These are phyloP conservation scores for Pyrocephalus nanus DNA, from an alignment of 2,797 vertebrate species.

Conservation along the genomic window DNA sequence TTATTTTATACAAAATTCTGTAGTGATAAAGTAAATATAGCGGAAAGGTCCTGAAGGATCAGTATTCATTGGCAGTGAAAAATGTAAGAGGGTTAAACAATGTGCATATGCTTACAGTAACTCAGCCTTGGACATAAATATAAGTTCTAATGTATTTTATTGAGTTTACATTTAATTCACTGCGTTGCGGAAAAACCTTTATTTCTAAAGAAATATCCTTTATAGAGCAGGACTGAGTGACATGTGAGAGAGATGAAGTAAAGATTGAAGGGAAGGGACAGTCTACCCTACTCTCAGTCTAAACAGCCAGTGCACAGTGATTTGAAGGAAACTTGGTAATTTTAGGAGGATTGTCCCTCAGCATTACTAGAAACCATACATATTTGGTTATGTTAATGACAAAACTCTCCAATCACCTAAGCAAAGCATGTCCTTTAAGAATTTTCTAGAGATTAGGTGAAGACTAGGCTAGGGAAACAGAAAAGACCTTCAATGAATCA, in stretches of 20 bases:
- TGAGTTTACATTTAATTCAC: not conserved
- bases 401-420: not conserved
- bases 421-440: not conserved
- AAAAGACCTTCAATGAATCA: not conserved
- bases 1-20: not conserved
- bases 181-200: not conserved
- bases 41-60: not conserved
- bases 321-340: not conserved
- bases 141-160: not conserved
- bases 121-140: not conserved
- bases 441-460: not conserved
- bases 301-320: not conserved
- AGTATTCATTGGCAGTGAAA: not conserved
- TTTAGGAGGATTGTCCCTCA: not conserved
- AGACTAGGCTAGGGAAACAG: not conserved
- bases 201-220: not conserved
- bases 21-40: not conserved
- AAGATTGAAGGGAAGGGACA: not conserved
- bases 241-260: not conserved
- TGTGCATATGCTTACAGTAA: not conserved
- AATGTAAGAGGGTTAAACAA: not conserved
- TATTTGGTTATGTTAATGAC: not conserved
- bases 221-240: not conserved
- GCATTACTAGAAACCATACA: not conserved
- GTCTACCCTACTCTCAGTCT: not conserved